Evolutionary conservation across 2,888 invertebrate species (phyloP), one percentile per base, ranked within the genome.

Genomic region (Andricus curvator): DNA sequence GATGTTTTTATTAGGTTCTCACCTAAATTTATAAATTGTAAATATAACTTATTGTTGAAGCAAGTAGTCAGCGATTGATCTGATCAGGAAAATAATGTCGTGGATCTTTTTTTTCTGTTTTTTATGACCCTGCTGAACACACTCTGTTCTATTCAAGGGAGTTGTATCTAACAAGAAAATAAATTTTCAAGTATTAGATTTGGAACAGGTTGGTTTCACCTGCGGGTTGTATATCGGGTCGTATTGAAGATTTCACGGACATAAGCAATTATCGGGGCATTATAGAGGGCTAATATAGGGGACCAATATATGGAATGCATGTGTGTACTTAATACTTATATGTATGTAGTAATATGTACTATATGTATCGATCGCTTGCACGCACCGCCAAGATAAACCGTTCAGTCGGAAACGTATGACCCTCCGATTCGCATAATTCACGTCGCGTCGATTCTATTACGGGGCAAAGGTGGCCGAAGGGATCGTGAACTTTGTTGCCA

Each of bases 371-470:
- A 74, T 51, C 77, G 77, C 76, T 66, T 56, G 81, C 80, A 77
- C 74, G 70, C 79, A 78, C 67, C 41, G 65, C 65, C 37, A 79
- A 82, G 80, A 84, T 82, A 81, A 82, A 82, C 81, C 79, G 78
- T 78, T 77, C 11, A 56, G 56, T 74, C 51, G 51, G 56, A 82
- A 84, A 81, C 80, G 81, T 80, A 83, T 80, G 84, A 84, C 84
- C 84, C 82, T 79, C 64, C 74, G 77, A 83, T 83, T 84, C 84
- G 82, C 84, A 85, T 84, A 85, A 85, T 83, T 83, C 84, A 82
- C 84, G 85, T 82, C 84, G 82, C 78, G 80, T 74, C 84, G 83
- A 82, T 83, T 84, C 83, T 60, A 83, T 80, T 81, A 80, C 68
- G 76, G 70, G 68, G 56, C 48, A 82, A 79, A 81, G 74, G 81